A percentile compares a stretch with the other conserved stretches of the same genome.
Evolutionary conservation across 2,113 vertebrate genomes (phyloP).

Genomic region (Pogonocichla stellata): DNA sequence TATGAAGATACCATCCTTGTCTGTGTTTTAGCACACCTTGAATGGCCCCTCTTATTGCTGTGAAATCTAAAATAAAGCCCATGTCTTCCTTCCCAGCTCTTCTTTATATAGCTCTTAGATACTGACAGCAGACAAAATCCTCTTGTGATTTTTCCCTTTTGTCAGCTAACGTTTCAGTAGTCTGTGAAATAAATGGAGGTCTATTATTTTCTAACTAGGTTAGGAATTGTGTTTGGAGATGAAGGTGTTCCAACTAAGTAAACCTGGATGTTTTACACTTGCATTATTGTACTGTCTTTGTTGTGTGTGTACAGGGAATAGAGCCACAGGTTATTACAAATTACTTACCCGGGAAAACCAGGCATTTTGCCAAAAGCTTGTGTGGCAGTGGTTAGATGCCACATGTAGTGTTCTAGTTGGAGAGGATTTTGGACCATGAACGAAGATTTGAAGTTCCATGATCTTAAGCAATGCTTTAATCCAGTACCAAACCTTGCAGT

Average conservation of each 20-base stretch:
- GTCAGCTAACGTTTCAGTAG: background rate
- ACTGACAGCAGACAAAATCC: background rate
- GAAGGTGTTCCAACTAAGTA: background rate
- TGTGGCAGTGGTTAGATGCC: background rate
- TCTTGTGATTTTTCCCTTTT: background rate
- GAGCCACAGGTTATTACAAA: background rate
- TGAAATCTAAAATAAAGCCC: background rate
- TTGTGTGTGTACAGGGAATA: background rate
- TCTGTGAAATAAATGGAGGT: background rate
- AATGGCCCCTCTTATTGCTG: background rate
- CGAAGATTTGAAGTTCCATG: background rate
- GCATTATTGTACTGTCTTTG: background rate
- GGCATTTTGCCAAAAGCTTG: background rate
- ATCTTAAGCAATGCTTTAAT: background rate
- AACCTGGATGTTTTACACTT: background rate
- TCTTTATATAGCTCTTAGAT: background rate
- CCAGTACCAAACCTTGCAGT: background rate
- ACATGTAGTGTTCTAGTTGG: background rate
- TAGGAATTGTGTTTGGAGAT: background rate
- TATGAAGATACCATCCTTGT: background rate
- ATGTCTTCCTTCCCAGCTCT: background rate
- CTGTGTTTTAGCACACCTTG: background rate
- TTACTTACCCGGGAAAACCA: background rate
- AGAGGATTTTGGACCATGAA: background rate
- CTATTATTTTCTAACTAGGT: background rate